Base-by-base conservation (phyloP, 53 echinoderm and acorn worm species). In the Paelopatides confundens region DNA sequence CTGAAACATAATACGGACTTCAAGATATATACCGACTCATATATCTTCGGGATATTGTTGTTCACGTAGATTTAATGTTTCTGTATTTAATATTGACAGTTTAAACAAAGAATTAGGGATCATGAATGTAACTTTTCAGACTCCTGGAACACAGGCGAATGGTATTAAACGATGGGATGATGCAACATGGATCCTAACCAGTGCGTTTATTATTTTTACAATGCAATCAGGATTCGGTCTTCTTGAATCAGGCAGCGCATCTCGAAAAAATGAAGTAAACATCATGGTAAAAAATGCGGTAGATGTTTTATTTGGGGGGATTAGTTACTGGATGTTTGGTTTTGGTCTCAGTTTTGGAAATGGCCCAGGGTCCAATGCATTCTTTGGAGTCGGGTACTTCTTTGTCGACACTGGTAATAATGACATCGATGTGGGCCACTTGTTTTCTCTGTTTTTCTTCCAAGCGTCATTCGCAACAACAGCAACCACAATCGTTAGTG, bases 191-290 rank as follows among this genome's bases (percentile, higher is more conserved):
- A 93, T 96, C 36, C 69, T 95, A 1, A 95, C 96, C 32, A 96
- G 93, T 71, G 92, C 95, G 53, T 96, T 96, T 63, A 95, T 95
- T n/a, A 96, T 96, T 33, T 96, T 96, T 63, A 96, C 96, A 35
- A 96, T 96, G 96, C 96, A 95, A 70, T 95, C 96, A n/a, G 96
- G 96, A 3, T 96, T 96, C 69, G 96, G 96, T 17, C 88, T 96
- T 12, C 91, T 96, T 21, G 96, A 96, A 65, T 96, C 96, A 1
- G 96, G 96, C 33, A 95, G 93, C 54, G 96, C 91, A 26, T 93
- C 95, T 2, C 89, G 90, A 39, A 96, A 96, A 63, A 96, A 96
- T 43, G 96, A 96, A 82, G 96, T 96, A 62, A 96, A 96, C 78
- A 96, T 96, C 83, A 96, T 96, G 96, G 96, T 96, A 18, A 96